A percentile compares a stretch with the other conserved stretches of the same genome.
Evolutionary conservation across 2,888 invertebrate species (phyloP).

Genomic region (Gonocerus acuteangulatus): DNA sequence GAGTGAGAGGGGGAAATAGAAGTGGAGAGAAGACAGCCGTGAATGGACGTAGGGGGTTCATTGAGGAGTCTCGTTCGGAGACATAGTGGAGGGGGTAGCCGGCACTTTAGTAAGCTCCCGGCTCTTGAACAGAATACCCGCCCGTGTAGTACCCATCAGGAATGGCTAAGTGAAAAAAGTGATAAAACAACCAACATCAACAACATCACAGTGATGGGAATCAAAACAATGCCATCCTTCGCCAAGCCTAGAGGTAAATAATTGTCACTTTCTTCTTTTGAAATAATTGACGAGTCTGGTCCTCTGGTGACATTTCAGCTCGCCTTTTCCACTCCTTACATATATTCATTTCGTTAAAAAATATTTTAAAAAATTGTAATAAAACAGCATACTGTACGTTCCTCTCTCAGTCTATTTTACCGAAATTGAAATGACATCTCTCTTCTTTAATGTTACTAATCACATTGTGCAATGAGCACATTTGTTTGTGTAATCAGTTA

Average conservation of each 20-base stretch:
- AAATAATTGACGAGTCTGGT: too few species aligned
- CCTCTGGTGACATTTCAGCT: too few species aligned
- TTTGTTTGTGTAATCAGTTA: too few species aligned
- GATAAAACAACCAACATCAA: not conserved
- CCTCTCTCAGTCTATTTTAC: too few species aligned
- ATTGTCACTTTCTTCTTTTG: too few species aligned
- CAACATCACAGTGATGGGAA: slow-evolving; percentile 64
- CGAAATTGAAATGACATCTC: too few species aligned
- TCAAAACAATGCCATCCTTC: slow-evolving; percentile 80
- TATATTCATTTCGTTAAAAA: too few species aligned
- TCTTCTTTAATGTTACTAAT: too few species aligned
- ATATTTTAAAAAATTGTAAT: too few species aligned
- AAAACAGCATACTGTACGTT: too few species aligned
- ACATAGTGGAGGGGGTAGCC: not conserved
- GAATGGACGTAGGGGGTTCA: slow-evolving; percentile 5
- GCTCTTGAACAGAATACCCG: not conserved
- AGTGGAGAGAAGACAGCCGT: not conserved
- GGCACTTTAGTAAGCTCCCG: not conserved
- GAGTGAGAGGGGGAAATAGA: not conserved
- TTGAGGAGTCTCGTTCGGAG: not conserved
- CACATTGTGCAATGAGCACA: too few species aligned
- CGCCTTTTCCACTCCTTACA: too few species aligned
- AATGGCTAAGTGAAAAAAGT: slow-evolving; percentile 13
- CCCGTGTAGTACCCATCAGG: not conserved
- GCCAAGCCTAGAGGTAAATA: slow-evolving; percentile 72